phyloP scores from a whole-genome alignment of 1,140 invertebrate genomes.

The Brachionus rubens region DNA sequence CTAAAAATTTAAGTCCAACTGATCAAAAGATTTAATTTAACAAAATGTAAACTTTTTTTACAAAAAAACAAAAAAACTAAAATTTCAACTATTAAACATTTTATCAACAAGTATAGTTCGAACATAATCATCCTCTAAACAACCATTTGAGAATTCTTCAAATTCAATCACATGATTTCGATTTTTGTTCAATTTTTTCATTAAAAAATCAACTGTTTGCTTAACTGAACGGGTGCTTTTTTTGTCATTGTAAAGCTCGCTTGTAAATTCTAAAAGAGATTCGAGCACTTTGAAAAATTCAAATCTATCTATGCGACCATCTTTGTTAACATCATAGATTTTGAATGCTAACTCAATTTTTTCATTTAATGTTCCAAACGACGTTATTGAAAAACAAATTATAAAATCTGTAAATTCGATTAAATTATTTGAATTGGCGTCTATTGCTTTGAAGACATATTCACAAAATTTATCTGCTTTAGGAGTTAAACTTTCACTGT shows the following conservation, averaged over 20 bases:
- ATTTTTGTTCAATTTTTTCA: conserved; percentile 17
- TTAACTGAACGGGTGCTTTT: neutral
- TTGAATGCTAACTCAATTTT: conserved; percentile 39
- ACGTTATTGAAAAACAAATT: conserved; percentile 13
- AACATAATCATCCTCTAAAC: neutral
- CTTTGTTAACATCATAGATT: conserved; percentile 19
- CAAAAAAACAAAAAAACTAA: too few species aligned
- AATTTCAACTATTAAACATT: conserved; percentile 26
- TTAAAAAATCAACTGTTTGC: neutral
- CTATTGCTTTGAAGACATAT: conserved; percentile 16
- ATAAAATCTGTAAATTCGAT: conserved; percentile 36
- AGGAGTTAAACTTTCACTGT: neutral
- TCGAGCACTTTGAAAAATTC: neutral
- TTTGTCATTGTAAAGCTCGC: neutral
- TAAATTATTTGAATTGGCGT: neutral
- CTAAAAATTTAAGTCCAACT: too few species aligned
- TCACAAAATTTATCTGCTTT: conserved; percentile 35
- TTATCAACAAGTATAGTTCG: neutral
- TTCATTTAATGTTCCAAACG: neutral
- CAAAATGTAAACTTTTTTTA: too few species aligned
- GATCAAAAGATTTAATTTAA: too few species aligned
- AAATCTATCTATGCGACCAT: neutral
- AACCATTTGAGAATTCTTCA: neutral
- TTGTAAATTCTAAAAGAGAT: neutral
- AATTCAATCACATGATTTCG: neutral